Evolutionary conservation across 2,888 invertebrate genomes (phyloP).

Genomic region (Drosophila trichaetosa): DNA sequence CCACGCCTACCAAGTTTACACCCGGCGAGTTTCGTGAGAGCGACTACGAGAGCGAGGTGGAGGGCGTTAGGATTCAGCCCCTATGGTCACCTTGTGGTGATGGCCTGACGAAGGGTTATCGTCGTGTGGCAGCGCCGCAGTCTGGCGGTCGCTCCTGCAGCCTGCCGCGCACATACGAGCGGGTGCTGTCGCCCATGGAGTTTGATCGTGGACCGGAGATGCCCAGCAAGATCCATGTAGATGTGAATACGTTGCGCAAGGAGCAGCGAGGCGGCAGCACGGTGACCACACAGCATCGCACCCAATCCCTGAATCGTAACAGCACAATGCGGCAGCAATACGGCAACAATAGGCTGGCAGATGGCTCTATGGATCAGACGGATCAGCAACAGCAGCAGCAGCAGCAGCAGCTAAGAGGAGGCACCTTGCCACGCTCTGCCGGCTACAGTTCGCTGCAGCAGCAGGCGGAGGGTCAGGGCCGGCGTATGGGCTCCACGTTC

Average conservation of each 20-base stretch:
- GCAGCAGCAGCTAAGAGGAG: slow-evolving; percentile 84
- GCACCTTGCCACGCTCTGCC: slow-evolving; percentile 87
- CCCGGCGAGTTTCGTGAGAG: slow-evolving; percentile 89
- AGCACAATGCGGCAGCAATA: slow-evolving; percentile 69
- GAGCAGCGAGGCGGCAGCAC: slow-evolving; percentile 76
- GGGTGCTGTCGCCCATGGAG: slow-evolving; percentile 87
- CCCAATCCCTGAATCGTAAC: slow-evolving; percentile 82
- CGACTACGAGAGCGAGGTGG: slow-evolving; percentile 90
- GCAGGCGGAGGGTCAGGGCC: slow-evolving; percentile 86
- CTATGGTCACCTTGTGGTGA: slow-evolving; percentile 89
- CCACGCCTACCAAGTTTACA: slow-evolving; percentile 88
- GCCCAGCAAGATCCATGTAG: slow-evolving; percentile 83
- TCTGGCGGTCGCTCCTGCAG: slow-evolving; percentile 85
- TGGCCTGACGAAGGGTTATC: slow-evolving; percentile 87
- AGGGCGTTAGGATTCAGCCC: slow-evolving; percentile 87
- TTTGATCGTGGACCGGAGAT: slow-evolving; percentile 87
- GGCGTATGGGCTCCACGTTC: slow-evolving; percentile 89
- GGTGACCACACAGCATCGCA: slow-evolving; percentile 69
- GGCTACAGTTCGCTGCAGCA: slow-evolving; percentile 85
- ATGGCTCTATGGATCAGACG: slow-evolving; percentile 61
- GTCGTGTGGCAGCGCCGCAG: slow-evolving; percentile 87
- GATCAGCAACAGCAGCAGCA: slow-evolving; percentile 61
- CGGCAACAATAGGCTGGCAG: slow-evolving; percentile 35
- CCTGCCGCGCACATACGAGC: slow-evolving; percentile 86
- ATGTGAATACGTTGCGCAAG: slow-evolving; percentile 72